Evolutionary conservation across 2,888 invertebrate species (phyloP).

Genomic region (Mactromeris polynyma): DNA sequence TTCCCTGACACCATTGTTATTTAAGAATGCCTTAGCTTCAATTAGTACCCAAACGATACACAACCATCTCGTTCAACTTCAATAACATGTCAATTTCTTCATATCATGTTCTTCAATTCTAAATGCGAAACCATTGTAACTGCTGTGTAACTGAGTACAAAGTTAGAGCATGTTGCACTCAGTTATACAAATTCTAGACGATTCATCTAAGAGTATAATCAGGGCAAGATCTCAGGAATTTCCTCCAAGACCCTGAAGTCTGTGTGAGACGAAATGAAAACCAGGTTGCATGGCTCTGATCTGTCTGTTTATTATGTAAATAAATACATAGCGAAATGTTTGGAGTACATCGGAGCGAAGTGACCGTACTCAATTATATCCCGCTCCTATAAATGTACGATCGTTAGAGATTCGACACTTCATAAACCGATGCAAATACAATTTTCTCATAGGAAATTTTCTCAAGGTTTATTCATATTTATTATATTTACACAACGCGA

Average conservation of each 20-base stretch:
- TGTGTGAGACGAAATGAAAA: neutral
- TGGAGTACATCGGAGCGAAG: neutral
- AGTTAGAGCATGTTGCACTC: too few species aligned
- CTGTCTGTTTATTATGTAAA: neutral
- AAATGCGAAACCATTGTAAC: too few species aligned
- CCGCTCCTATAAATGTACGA: neutral
- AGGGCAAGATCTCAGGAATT: too few species aligned
- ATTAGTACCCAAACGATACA: neutral
- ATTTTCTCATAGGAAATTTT: constrained; percentile 7
- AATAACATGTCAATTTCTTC: too few species aligned
- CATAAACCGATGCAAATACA: neutral
- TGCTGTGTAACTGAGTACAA: too few species aligned
- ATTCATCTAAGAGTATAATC: too few species aligned
- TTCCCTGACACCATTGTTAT: neutral
- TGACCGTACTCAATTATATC: neutral
- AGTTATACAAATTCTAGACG: too few species aligned
- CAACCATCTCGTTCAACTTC: neutral
- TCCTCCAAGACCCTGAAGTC: too few species aligned
- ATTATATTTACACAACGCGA: neutral
- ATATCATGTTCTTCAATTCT: too few species aligned
- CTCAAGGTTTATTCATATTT: neutral
- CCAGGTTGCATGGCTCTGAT: neutral
- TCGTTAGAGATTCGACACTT: neutral
- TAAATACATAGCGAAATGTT: neutral
- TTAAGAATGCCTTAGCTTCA: neutral